Conservation (phyloP, 2,113 vertebrate species). For the Hipposideros armiger region DNA sequence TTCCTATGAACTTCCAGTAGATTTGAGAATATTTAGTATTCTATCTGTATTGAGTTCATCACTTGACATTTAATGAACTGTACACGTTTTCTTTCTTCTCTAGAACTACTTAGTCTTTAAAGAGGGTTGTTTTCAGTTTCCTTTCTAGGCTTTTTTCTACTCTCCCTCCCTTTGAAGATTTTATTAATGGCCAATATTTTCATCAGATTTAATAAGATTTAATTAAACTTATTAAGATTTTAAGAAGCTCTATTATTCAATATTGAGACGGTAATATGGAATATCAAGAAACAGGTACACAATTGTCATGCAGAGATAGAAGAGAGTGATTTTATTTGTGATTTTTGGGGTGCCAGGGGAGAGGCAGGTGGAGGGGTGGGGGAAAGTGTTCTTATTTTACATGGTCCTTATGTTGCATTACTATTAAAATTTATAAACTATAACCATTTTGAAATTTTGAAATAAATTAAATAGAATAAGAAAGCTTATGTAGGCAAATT, state of each 20-base stretch:
- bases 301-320: neutral
- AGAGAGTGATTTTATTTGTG: neutral
- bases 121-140: neutral
- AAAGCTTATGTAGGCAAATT: neutral
- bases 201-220: neutral
- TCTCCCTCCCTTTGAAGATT: neutral
- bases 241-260: neutral
- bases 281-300: neutral
- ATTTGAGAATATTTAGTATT: neutral
- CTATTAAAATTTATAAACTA: neutral
- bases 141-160: neutral
- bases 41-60: neutral
- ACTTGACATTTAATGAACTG: neutral
- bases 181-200: neutral
- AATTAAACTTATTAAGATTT: neutral
- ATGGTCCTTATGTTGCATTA: neutral
- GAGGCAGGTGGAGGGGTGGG: accelerated
- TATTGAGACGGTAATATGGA: neutral
- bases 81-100: neutral
- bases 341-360: neutral
- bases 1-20: neutral
- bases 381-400: neutral
- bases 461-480: neutral
- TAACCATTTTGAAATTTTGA: neutral
- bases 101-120: neutral